Evolutionary conservation across 1,140 invertebrate species (phyloP).

Genomic region (Pollicipes pollicipes): DNA sequence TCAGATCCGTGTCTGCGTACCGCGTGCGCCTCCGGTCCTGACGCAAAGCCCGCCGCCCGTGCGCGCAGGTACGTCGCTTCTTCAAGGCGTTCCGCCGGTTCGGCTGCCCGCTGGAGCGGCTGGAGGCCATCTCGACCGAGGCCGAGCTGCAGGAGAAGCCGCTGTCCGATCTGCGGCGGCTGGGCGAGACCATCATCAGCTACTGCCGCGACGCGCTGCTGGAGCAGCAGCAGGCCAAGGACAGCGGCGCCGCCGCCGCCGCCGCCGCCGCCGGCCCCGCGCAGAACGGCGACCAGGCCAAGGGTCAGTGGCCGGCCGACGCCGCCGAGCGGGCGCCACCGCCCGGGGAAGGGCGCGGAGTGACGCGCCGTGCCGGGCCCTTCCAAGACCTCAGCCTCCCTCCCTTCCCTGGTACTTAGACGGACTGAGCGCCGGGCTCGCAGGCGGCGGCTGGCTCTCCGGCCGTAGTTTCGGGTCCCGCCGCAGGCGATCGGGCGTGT

Average conservation of each 20-base stretch:
- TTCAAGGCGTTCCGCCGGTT: constrained; percentile 93
- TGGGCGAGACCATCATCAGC: constrained; percentile 66
- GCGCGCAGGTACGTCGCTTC: constrained; percentile 53
- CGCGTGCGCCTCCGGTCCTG: constrained; percentile 13
- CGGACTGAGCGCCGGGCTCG: no score
- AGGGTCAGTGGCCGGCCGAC: no score
- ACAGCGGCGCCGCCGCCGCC: constrained; percentile 17
- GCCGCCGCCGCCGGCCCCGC: neutral
- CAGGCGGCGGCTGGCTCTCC: no score
- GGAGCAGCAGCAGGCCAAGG: constrained; percentile 22
- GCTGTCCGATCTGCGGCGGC: constrained; percentile 60
- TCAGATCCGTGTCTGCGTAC: no score
- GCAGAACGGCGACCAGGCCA: neutral
- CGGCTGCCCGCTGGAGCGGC: constrained; percentile 62
- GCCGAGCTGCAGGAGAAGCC: constrained; percentile 91
- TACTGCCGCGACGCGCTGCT: constrained; percentile 59
- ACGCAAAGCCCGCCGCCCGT: constrained; percentile 16
- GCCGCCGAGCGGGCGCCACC: no score
- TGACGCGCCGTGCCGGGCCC: no score
- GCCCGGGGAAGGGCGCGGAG: no score
- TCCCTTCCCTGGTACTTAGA: no score
- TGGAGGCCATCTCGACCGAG: constrained; percentile 88
- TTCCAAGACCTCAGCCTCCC: no score
- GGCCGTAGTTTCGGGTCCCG: no score
- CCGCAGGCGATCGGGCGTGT: no score